These are phyloP conservation scores for Lysandra bellargus DNA, from an alignment of 2,888 invertebrate species.

Conservation along the genomic window DNA sequence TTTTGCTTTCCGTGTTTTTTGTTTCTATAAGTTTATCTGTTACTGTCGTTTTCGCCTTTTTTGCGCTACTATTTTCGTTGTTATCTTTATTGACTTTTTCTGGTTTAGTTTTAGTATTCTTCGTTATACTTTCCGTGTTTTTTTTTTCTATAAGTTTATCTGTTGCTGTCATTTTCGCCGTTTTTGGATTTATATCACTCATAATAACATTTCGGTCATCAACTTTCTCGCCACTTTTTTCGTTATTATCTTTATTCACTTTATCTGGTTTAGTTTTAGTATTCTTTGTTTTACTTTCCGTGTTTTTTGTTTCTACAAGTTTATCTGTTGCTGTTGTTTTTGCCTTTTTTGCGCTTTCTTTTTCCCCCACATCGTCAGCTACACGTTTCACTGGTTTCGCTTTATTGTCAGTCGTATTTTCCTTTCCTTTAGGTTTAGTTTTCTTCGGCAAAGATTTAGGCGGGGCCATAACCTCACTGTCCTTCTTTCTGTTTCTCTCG, in stretches of 20 bases:
- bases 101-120: constrained; percentile 23
- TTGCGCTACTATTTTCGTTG: not conserved
- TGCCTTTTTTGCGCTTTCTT: constrained; percentile 26
- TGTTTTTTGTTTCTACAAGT: not conserved
- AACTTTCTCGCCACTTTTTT: not conserved
- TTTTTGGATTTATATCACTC: constrained; percentile 9
- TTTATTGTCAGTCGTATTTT: constrained; percentile 43
- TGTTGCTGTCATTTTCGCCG: constrained; percentile 10
- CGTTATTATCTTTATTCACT: constrained; percentile 3
- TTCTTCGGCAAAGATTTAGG: constrained; percentile 64
- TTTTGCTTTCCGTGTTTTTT: not conserved
- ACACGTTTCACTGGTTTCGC: constrained; percentile 24
- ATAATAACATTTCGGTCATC: not conserved
- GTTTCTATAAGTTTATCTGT: not conserved
- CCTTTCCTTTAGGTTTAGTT: constrained; percentile 50
- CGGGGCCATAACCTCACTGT: constrained; percentile 61
- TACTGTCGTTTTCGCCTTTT: constrained; percentile 25
- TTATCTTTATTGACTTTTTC: constrained; percentile 15
- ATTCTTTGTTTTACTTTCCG: constrained; percentile 8
- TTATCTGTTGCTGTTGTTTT: constrained; percentile 11
- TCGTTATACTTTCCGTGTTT: not conserved
- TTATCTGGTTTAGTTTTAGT: constrained; percentile 14
- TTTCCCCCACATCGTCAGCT: not conserved
- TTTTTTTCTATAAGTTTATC: not conserved
- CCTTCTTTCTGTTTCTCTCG: constrained; percentile 41